Base-by-base conservation (phyloP, 2,797 vertebrate genomes). In the Galaxias olidus region DNA sequence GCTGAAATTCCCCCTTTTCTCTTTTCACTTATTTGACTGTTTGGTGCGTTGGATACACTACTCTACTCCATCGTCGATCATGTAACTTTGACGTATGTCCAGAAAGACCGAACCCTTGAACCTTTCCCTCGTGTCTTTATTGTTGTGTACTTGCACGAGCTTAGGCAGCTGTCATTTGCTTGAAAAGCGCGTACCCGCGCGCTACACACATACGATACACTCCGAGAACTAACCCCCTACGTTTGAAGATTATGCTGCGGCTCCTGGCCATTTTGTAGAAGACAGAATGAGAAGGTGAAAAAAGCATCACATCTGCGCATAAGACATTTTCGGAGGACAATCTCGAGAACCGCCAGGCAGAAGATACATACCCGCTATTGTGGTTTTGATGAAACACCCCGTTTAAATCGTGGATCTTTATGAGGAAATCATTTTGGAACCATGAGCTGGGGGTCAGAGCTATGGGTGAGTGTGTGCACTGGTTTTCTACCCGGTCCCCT, bases 401-500 rank as follows among this genome's bases (percentile, higher is more conserved):
- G 48, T 67, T 65, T 72, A 79, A 88, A 85, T 74, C 77, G 90
- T 90, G 91, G 92, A 92, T 92, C 91, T 90, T 86, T 76, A 79
- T 70, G 81, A 75, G 88, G 85, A 87, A 72, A 83, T 42, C 81
- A 81, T 18, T 44, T 80, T 87, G 89, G 69, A 91, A 92, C 91
- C 92, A 93, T 93, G 92, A 93, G 92, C 91, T 93, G 92, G 92
- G 92, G 92, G 82, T 86, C 89, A 67, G 92, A 93, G 86, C 90
- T 93, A 65, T 93, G 92, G 92, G 92, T 93, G 82, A 92, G 92
- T 87, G 48, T 48, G 4, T 46, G 56, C 72, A 62, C 74, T 68
- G 73, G 42, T 43, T 18, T 30, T 6, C 30, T 30, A 30, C 2
- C 30, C 30, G 30, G 30, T 30, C 30, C 30, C 30, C n/a, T n/a